Evolutionary conservation across 2,113 vertebrate genomes (phyloP).

Genomic region (Sterna hirundo): DNA sequence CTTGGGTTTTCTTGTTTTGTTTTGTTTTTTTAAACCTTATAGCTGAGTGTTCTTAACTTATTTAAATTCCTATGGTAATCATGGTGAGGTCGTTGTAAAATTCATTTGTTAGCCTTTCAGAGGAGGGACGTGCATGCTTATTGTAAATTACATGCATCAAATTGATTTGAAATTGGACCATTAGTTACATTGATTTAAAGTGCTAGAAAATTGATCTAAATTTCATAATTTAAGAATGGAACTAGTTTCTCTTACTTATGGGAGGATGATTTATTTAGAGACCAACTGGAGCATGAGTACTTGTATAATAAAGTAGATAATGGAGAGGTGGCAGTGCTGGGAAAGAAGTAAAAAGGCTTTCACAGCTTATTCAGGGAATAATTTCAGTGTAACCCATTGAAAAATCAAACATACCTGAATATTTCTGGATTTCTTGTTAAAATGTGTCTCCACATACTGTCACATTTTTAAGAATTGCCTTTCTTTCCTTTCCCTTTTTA

Average conservation of each 20-base stretch:
- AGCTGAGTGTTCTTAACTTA: background rate
- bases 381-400: background rate
- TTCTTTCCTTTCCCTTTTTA: background rate
- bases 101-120: constrained; percentile 49
- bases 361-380: background rate
- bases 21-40: background rate
- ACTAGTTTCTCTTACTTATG: constrained; percentile 43
- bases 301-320: constrained; percentile 34
- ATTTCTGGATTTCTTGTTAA: background rate
- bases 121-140: constrained; percentile 17
- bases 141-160: constrained; percentile 60
- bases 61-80: constrained; percentile 14
- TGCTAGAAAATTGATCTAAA: constrained; percentile 67
- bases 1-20: background rate
- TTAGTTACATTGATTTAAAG: constrained; percentile 67
- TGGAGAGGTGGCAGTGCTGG: background rate
- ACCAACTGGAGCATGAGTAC: constrained; percentile 27
- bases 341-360: background rate
- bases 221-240: constrained; percentile 63
- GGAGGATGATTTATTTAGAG: constrained; percentile 60
- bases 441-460: background rate
- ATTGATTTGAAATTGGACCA: constrained; percentile 64
- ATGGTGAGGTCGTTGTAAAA: background rate
- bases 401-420: background rate
- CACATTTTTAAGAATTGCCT: background rate